Conservation (phyloP, 2,113 vertebrate genomes). For the Perca schrenkii region DNA sequence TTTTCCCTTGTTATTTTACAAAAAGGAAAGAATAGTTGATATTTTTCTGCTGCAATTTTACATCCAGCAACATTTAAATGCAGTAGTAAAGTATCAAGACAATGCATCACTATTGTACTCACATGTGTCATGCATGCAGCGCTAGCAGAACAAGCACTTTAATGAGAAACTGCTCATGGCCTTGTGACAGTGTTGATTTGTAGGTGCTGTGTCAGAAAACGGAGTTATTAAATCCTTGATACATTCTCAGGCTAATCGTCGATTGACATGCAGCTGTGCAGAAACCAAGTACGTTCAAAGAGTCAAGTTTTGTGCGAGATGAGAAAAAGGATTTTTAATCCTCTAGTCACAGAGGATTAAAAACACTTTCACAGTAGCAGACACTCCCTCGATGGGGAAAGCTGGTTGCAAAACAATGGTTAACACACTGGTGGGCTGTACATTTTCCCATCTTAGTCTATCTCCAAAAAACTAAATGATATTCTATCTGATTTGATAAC, state of each 20-base stretch:
- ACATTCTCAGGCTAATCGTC: neutral
- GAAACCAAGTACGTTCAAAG: neutral
- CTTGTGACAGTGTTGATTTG: neutral
- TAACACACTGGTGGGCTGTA: neutral
- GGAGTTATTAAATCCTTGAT: neutral
- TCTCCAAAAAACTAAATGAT: conserved; percentile 10
- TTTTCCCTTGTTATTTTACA: neutral
- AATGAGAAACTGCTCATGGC: neutral
- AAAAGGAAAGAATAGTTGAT: neutral
- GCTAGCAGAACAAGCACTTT: neutral
- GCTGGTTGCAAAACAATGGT: conserved; percentile 8
- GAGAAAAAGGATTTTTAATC: neutral
- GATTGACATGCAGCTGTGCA: conserved; percentile 22
- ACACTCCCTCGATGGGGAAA: neutral
- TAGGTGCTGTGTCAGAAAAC: neutral
- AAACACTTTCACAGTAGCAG: neutral
- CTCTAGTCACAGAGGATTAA: neutral
- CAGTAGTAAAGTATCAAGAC: neutral
- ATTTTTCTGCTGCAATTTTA: neutral
- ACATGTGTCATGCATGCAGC: neutral
- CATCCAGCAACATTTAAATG: neutral
- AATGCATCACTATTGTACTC: neutral
- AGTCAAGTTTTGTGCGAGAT: neutral
- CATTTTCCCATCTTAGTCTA: conserved; percentile 9
- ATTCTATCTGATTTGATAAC: conserved; percentile 47